A percentile compares a stretch with the other conserved stretches of the same genome.
phyloP scores from a whole-genome alignment of 2,113 vertebrate species.

The Eurypyga helias region DNA sequence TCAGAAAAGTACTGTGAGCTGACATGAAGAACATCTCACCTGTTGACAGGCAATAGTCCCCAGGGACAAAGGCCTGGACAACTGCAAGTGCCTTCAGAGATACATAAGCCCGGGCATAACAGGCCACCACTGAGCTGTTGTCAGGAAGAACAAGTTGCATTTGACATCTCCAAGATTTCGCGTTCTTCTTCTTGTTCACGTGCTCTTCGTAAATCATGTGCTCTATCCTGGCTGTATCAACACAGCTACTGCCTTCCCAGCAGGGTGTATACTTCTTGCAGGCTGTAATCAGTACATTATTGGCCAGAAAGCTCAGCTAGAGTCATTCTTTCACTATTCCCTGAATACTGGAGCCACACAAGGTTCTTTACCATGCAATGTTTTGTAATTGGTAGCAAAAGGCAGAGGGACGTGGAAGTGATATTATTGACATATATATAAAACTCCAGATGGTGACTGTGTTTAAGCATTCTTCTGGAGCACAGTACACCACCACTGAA shows the following conservation, averaged over 20 bases:
- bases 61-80: not conserved
- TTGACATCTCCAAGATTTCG: not conserved
- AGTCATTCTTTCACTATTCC: not conserved
- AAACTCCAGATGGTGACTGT: not conserved
- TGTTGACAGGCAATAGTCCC: not conserved
- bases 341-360: not conserved
- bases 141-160: not conserved
- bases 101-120: not conserved
- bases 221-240: not conserved
- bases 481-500: not conserved
- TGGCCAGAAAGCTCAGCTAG: not conserved
- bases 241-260: not conserved
- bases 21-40: fast-evolving
- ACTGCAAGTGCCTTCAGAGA: not conserved
- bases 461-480: not conserved
- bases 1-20: not conserved
- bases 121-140: not conserved
- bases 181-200: not conserved
- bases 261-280: not conserved
- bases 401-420: not conserved
- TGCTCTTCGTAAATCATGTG: fast-evolving
- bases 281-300: not conserved
- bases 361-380: not conserved
- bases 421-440: not conserved
- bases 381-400: not conserved